Conservation (phyloP, 2,113 vertebrate genomes). For the Anarhynchus alexandrinus region DNA sequence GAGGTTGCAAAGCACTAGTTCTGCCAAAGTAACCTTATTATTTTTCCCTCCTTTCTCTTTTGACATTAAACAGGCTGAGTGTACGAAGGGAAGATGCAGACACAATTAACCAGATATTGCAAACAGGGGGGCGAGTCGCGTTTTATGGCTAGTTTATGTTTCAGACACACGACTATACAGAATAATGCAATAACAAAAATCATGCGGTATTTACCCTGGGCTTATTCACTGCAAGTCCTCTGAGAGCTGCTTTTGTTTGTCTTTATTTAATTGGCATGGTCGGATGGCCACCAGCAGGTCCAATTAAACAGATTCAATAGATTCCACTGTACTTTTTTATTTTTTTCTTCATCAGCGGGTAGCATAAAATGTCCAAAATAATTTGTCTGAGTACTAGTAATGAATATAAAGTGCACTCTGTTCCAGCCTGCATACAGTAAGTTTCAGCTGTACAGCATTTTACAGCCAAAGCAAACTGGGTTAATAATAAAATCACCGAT, state of each 20-base stretch:
- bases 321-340: constrained; percentile 7
- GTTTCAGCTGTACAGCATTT: constrained; percentile 2
- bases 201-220: background rate
- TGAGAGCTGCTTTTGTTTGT: constrained; percentile 45
- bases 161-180: background rate
- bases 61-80: constrained; percentile 33
- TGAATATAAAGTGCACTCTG: constrained; percentile 31
- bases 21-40: constrained; percentile 13
- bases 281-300: constrained; percentile 7
- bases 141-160: constrained; percentile 36
- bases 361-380: constrained; percentile 36
- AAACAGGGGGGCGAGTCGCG: background rate
- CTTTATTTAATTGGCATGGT: constrained; percentile 54
- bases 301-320: constrained; percentile 51
- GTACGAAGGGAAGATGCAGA: constrained; percentile 7
- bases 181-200: constrained; percentile 44
- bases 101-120: constrained; percentile 28
- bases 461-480: constrained; percentile 21
- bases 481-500: constrained; percentile 15
- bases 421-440: background rate
- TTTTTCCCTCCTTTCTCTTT: constrained; percentile 8
- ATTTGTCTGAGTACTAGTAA: constrained; percentile 34
- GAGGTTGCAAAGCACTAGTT: background rate
- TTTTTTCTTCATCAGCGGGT: background rate
- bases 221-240: constrained; percentile 30